A percentile compares a stretch with the other conserved stretches of the same genome.
phyloP scores from a whole-genome alignment of 2,113 vertebrate species.

The Delphinus delphis region DNA sequence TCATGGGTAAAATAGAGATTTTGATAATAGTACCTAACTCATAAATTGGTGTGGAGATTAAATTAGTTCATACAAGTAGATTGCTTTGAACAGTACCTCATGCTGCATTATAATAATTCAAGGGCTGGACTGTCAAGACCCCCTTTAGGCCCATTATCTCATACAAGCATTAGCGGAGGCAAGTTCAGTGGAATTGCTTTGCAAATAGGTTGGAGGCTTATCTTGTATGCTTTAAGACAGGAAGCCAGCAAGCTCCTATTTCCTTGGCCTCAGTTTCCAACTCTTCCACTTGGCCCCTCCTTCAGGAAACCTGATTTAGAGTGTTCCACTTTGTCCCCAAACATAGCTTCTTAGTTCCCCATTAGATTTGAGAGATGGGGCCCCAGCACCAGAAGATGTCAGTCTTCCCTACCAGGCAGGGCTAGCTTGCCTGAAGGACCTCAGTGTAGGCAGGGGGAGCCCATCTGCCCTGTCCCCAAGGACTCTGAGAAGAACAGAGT shows the following conservation, averaged over 20 bases:
- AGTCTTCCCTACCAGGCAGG: background rate
- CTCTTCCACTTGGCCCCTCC: background rate
- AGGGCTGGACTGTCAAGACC: background rate
- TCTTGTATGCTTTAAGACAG: background rate
- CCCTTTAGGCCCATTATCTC: background rate
- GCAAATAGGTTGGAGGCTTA: background rate
- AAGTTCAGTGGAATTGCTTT: conserved; percentile 9
- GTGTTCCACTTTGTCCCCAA: conserved; percentile 49
- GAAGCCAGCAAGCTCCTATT: conserved; percentile 27
- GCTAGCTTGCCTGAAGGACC: background rate
- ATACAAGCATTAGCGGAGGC: background rate
- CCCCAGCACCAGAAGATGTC: conserved; percentile 17
- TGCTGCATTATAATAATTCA: background rate
- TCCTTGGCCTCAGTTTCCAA: conserved; percentile 50
- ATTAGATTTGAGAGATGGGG: background rate
- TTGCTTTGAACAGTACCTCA: background rate
- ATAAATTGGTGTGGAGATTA: background rate
- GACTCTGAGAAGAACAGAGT: conserved; percentile 35
- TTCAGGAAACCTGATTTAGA: conserved; percentile 57
- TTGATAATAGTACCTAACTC: background rate
- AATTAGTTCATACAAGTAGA: background rate
- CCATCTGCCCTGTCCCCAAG: background rate
- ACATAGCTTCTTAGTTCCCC: background rate
- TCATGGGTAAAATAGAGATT: background rate
- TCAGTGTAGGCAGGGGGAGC: background rate